Evolutionary conservation across 1,140 invertebrate genomes (phyloP).

Genomic region (Rhyacophila brunnea): DNA sequence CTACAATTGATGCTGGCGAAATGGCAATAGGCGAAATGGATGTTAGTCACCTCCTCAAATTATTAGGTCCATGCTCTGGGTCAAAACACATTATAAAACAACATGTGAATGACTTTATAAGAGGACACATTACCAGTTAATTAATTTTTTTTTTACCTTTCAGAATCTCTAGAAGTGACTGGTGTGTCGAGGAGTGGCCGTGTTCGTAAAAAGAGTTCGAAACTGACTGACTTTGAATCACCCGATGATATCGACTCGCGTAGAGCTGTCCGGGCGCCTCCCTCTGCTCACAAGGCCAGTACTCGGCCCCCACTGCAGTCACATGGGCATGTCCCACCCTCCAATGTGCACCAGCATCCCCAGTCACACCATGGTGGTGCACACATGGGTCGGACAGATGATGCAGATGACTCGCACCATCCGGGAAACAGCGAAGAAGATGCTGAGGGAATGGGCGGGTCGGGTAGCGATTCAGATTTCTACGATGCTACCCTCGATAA

Average conservation of each 20-base stretch:
- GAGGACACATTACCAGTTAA: too few relatives aligned
- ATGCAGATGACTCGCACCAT: too few relatives aligned
- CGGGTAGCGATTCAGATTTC: constrained; percentile 56
- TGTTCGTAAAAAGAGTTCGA: constrained; percentile 91
- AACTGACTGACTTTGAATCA: constrained; percentile 89
- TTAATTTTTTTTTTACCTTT: too few relatives aligned
- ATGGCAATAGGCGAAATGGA: too few relatives aligned
- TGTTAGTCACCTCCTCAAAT: too few relatives aligned
- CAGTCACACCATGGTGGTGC: not conserved
- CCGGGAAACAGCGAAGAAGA: constrained; percentile 15
- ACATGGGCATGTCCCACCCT: not conserved
- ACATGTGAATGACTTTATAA: too few relatives aligned
- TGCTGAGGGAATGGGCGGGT: constrained; percentile 39
- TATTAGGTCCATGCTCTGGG: too few relatives aligned
- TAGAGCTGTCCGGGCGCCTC: constrained; percentile 37
- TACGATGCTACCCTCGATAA: constrained; percentile 56
- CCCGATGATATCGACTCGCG: constrained; percentile 71
- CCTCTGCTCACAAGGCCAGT: constrained; percentile 1
- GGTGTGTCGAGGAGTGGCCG: constrained; percentile 84
- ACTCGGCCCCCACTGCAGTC: constrained; percentile 24
- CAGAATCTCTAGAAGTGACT: constrained; percentile 66
- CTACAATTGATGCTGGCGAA: too few relatives aligned
- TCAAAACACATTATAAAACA: too few relatives aligned
- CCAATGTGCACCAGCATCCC: not conserved
- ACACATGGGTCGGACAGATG: too few relatives aligned